phyloP scores from a whole-genome alignment of 2,888 invertebrate genomes.

The Mythimna pallens region DNA sequence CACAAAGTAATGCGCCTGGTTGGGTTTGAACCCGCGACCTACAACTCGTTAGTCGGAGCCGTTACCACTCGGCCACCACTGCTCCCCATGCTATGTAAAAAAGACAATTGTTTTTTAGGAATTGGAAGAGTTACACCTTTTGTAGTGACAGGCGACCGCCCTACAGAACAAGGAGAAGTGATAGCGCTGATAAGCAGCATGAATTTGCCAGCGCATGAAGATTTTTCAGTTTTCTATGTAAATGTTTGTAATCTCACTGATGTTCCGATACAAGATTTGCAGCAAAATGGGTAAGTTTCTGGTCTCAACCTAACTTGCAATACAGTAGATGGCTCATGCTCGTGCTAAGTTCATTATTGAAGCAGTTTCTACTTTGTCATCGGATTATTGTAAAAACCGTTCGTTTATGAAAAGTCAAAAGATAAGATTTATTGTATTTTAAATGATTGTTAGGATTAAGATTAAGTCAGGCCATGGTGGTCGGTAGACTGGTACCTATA shows the following conservation, averaged over 20 bases:
- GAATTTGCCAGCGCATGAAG: conserved; percentile 83
- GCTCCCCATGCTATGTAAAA: too few species aligned
- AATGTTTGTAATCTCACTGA: conserved; percentile 78
- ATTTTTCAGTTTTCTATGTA: conserved; percentile 81
- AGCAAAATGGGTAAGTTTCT: conserved; percentile 72
- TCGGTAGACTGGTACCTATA: too few species aligned
- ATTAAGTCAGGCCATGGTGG: too few species aligned
- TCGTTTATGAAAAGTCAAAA: too few species aligned
- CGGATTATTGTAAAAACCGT: too few species aligned
- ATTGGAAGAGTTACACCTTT: conserved; percentile 79
- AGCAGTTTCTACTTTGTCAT: too few species aligned
- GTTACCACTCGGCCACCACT: too few species aligned
- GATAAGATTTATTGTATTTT: too few species aligned
- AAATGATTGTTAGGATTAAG: too few species aligned
- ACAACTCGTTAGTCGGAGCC: too few species aligned
- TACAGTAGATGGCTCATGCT: neutral
- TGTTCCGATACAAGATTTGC: conserved; percentile 76
- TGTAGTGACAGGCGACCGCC: conserved; percentile 71
- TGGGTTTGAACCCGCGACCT: too few species aligned
- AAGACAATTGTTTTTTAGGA: conserved; percentile 66
- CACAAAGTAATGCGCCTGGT: too few species aligned
- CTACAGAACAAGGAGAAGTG: conserved; percentile 76
- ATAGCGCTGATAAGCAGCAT: conserved; percentile 78
- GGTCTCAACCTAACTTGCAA: neutral
- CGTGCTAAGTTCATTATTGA: neutral